Evolutionary conservation across 2,797 vertebrate species (phyloP).

Genomic region (Sus cebifrons): DNA sequence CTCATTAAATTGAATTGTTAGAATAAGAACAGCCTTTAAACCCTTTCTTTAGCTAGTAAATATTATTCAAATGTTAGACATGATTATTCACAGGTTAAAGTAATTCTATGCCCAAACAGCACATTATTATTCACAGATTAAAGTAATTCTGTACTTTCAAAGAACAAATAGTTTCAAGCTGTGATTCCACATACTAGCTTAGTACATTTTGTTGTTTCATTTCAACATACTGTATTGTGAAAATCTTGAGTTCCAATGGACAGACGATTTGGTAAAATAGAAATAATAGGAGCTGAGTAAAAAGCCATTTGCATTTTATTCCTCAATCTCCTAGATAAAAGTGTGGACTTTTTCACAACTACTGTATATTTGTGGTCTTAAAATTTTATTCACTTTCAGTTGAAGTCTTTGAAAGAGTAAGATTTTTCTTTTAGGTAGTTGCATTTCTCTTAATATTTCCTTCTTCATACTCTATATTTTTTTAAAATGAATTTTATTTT

Average conservation of each 20-base stretch:
- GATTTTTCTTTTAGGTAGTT: neutral
- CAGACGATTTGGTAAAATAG: neutral
- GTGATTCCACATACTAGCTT: neutral
- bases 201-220: neutral
- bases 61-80: neutral
- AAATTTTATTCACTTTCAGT: neutral
- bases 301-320: neutral
- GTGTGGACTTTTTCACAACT: neutral
- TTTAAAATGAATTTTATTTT: neutral
- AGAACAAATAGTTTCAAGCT: neutral
- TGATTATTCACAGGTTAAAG: neutral
- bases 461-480: neutral
- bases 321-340: neutral
- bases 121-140: neutral
- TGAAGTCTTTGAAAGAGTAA: neutral
- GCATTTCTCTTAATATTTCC: neutral
- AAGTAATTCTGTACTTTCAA: neutral
- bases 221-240: neutral
- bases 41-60: neutral
- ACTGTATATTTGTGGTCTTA: neutral
- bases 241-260: neutral
- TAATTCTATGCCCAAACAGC: neutral
- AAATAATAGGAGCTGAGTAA: neutral
- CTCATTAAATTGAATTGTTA: neutral
- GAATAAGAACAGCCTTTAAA: neutral